phyloP scores from a whole-genome alignment of 2,888 invertebrate species.

The Microctonus aethiopoides region DNA sequence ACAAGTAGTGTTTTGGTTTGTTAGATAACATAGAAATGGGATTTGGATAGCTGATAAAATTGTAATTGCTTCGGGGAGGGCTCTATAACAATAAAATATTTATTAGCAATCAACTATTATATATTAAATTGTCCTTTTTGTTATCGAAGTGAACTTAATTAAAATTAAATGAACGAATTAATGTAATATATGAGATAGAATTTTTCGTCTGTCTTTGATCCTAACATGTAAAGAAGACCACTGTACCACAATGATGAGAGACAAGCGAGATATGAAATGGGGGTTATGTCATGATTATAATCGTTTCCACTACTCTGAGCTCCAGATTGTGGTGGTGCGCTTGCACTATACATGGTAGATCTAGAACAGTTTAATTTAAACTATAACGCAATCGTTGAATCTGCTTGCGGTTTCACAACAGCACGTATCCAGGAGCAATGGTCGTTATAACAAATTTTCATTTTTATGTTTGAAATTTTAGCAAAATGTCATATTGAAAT shows the following conservation, averaged over 20 bases:
- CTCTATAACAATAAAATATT: background rate
- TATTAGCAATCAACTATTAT: background rate
- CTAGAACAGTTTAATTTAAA: constrained; percentile 9
- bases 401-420: constrained; percentile 25
- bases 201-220: background rate
- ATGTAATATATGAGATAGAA: background rate
- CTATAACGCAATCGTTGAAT: constrained; percentile 5
- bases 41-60: constrained; percentile 28
- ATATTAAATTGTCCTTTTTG: background rate
- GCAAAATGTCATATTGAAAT: background rate
- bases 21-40: constrained; percentile 24
- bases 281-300: constrained; percentile 5
- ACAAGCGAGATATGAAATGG: background rate
- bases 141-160: no score
- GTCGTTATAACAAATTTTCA: background rate
- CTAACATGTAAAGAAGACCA: background rate
- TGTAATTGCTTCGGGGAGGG: constrained; percentile 5
- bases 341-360: background rate
- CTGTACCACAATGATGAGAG: background rate
- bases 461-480: background rate
- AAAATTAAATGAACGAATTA: no score
- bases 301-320: background rate
- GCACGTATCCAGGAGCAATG: constrained; percentile 1
- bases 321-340: background rate
- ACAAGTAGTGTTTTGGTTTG: background rate